Evolutionary conservation across 2,797 vertebrate species (phyloP), one percentile per base, ranked within the genome.

Genomic region (Danio albolineatus): DNA sequence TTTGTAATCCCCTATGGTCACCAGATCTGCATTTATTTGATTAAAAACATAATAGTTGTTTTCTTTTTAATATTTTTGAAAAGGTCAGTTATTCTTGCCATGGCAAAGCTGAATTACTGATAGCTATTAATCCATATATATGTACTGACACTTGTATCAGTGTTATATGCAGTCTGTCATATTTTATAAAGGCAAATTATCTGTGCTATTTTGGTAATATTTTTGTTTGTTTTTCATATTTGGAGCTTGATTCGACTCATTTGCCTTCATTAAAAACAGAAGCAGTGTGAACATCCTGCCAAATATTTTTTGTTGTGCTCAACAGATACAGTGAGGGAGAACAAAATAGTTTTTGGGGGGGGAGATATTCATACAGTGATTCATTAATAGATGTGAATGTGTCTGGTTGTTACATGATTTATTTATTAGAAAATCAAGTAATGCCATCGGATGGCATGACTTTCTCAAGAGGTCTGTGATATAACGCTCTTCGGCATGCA

Each of bases 381-480:
- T 28, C 28, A 28, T 28, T 28, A 28, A 28, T 28, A 28, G 28
- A 28, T 28, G 6, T 51, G 14, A n/a, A 53, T 51, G 7, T 7
- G 28, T 54, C 12, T 28, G 9, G 10, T 43, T 38, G 48, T 43
- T 17, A 21, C 0, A 66, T 14, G 10, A 28, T 80, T 57, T 56
- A 41, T 51, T 49, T 74, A 49, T 67, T 49, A 41, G 41, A 41
- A 41, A 54, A 74, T 36, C 21, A 66, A 46, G 19, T 14, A 46
- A 21, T 60, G 36, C 8, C 54, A 5, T 61, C 6, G 28, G 6
- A 65, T 44, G 19, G 64, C 41, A 12, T 39, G 9, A 49, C 39
- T 57, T 77, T 78, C 13, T 71, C 56, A 53, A 21, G 6, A 8
- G 46, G 36, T 12, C 61, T 61, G 36, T 77, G 14, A 43, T 54